Base-by-base conservation (phyloP, 2,113 vertebrate genomes). In the Gymnorhina tibicen region DNA sequence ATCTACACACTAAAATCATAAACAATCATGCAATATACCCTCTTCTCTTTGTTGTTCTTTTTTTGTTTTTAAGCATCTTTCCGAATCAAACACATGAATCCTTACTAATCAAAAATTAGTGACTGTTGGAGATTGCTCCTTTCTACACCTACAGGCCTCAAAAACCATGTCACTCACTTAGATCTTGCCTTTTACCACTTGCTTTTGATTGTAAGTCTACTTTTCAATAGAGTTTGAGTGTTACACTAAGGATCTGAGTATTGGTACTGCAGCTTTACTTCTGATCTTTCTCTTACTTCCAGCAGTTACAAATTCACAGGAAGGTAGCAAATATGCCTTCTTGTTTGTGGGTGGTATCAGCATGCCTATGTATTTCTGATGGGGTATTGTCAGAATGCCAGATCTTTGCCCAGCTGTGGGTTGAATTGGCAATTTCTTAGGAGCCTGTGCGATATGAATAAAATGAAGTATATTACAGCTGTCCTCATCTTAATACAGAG, bases 271-370 rank as follows among this genome's bases (percentile, higher is more conserved):
- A 76, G 68, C 81, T 90, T 95, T 94, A 89, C 84, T 95, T 96
- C 63, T 91, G 86, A 91, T 96, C 80, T 94, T 81, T 79, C 72
- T 92, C 22, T 91, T 89, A 69, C 66, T 93, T 93, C 90, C 86
- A 91, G 84, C 5, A 32, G 88, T 74, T 95, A 87, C 44, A 77
- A 89, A 85, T 86, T 96, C 78, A 68, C 81, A 74, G 86, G 88
- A 91, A 47, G 27, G 73, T 82, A 80, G 66, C 89, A 95, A 95
- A 93, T 90, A 92, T 55, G 39, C 62, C 86, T 93, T 95, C 85
- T 83, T 16, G 10, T 94, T 97, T 96, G 88, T 95, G 93, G 96
- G 93, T 96, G 90, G 93, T 95, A 95, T 91, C 95, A 97, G 94
- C 94, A 88, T 92, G 80, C 88, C 94, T 84, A 4, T 90, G 68